A percentile compares a stretch with the other conserved stretches of the same genome.
Conservation (phyloP, 30 jellyfish, hydroid and myxozoan species). For the Nemopilema nomurai region DNA sequence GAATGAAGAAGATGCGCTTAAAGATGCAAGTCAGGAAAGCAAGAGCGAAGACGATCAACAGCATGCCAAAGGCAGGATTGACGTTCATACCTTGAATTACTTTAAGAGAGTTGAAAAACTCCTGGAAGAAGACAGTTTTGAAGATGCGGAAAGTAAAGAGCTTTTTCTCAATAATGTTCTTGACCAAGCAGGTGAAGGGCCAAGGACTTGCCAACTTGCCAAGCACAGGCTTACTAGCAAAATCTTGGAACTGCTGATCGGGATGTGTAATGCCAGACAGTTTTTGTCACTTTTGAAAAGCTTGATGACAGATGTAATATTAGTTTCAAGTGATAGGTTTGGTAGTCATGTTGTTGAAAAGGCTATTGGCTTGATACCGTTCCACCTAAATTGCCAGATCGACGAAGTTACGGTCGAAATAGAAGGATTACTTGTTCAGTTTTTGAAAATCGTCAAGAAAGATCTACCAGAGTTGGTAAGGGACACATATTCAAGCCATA, state of each 20-base stretch:
- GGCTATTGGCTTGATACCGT: constrained; percentile 23
- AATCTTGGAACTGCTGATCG: constrained; percentile 53
- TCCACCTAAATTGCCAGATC: constrained; percentile 6
- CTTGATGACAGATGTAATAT: constrained; percentile 40
- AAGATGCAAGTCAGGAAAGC: not conserved
- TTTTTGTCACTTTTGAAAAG: constrained; percentile 26
- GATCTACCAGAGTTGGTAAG: constrained; percentile 46
- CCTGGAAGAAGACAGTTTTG: constrained; percentile 69
- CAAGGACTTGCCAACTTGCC: constrained; percentile 72
- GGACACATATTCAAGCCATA: constrained; percentile 74
- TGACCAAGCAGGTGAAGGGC: constrained; percentile 69
- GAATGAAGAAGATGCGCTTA: not conserved
- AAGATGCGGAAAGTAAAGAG: constrained; percentile 72
- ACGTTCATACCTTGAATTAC: constrained; percentile 75
- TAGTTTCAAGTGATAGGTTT: constrained; percentile 70
- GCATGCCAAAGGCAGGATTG: constrained; percentile 57
- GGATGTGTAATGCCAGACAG: constrained; percentile 50
- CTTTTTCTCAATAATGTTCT: constrained; percentile 74
- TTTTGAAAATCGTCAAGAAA: constrained; percentile 36
- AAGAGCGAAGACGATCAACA: constrained; percentile 27
- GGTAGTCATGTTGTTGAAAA: constrained; percentile 85
- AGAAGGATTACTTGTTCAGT: constrained; percentile 7
- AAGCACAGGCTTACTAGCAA: constrained; percentile 82
- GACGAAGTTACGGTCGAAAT: constrained; percentile 22
- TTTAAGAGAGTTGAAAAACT: constrained; percentile 86